Conservation (phyloP, 1,140 invertebrate genomes). For the Drosophila busckii region DNA sequence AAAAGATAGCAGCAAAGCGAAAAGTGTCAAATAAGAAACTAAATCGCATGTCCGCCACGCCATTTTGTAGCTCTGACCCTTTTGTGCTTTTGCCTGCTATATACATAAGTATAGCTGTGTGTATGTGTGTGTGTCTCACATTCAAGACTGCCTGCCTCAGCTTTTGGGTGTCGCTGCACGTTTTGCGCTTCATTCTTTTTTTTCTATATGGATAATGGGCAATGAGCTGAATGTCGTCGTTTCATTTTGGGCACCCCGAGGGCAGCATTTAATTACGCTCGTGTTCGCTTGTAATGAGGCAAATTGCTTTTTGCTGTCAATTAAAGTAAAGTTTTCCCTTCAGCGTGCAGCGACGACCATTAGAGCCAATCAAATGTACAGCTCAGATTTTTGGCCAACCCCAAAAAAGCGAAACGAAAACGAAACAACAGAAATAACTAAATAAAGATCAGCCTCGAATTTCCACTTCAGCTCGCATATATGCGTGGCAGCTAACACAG, state of each 20-base stretch:
- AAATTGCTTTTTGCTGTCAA: slow-evolving; percentile 76
- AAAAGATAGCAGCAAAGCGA: slow-evolving; percentile 20
- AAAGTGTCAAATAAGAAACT: slow-evolving; percentile 77
- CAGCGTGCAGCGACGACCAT: slow-evolving; percentile 29
- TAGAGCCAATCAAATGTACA: slow-evolving; percentile 59
- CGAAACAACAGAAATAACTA: no score
- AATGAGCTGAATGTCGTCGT: slow-evolving; percentile 32
- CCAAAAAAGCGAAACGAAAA: no score
- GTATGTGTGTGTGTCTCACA: no score
- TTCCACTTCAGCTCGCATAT: slow-evolving; percentile 5
- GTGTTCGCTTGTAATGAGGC: slow-evolving; percentile 70
- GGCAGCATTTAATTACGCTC: slow-evolving; percentile 70
- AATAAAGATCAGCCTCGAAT: slow-evolving; percentile 34
- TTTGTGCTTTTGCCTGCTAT: slow-evolving; percentile 26
- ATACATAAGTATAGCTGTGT: no score
- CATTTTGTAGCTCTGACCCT: slow-evolving; percentile 26
- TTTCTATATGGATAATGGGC: no score
- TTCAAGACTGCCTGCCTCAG: no score
- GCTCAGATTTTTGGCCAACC: slow-evolving; percentile 48
- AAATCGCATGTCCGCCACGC: slow-evolving; percentile 61
- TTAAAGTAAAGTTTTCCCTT: slow-evolving; percentile 72
- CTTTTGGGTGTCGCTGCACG: no score
- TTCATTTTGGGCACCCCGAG: slow-evolving; percentile 50
- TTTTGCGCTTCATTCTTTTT: slow-evolving; percentile 11
- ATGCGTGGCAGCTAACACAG: background rate